Evolutionary conservation across 1,140 invertebrate genomes (phyloP).

Genomic region (Bombus haemorrhoidalis): DNA sequence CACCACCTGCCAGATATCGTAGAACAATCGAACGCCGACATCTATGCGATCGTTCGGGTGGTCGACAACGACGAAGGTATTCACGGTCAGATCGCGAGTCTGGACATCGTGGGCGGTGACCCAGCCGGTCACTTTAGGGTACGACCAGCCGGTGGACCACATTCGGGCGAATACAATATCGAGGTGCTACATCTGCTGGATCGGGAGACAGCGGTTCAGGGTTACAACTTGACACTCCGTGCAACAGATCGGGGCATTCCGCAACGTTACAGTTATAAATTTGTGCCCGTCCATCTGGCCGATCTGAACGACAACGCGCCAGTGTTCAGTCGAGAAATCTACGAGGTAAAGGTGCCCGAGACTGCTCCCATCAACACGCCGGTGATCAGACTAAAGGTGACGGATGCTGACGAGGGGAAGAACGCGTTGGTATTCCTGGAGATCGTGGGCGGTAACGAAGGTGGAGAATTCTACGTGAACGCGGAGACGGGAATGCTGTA

Average conservation of each 20-base stretch:
- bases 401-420: constrained; percentile 91
- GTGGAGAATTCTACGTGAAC: constrained; percentile 93
- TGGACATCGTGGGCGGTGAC: constrained; percentile 95
- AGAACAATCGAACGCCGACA: constrained; percentile 92
- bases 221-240: constrained; percentile 93
- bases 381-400: constrained; percentile 92
- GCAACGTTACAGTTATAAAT: constrained; percentile 88
- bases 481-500: constrained; percentile 95
- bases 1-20: constrained; percentile 90
- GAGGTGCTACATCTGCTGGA: constrained; percentile 90
- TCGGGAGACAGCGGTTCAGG: constrained; percentile 88
- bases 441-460: constrained; percentile 96
- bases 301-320: constrained; percentile 94
- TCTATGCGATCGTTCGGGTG: constrained; percentile 95
- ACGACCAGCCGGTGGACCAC: constrained; percentile 79
- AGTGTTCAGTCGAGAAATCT: constrained; percentile 93
- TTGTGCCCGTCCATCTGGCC: constrained; percentile 89
- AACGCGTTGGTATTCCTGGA: constrained; percentile 93
- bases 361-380: constrained; percentile 94
- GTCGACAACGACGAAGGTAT: constrained; percentile 91
- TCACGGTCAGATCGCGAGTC: constrained; percentile 90
- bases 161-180: constrained; percentile 88
- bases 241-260: constrained; percentile 93
- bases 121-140: constrained; percentile 93
- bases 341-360: constrained; percentile 94